These are phyloP conservation scores for Archaeoteleia sp. DNA, from an alignment of 2,888 invertebrate species.

Conservation along the genomic window DNA sequence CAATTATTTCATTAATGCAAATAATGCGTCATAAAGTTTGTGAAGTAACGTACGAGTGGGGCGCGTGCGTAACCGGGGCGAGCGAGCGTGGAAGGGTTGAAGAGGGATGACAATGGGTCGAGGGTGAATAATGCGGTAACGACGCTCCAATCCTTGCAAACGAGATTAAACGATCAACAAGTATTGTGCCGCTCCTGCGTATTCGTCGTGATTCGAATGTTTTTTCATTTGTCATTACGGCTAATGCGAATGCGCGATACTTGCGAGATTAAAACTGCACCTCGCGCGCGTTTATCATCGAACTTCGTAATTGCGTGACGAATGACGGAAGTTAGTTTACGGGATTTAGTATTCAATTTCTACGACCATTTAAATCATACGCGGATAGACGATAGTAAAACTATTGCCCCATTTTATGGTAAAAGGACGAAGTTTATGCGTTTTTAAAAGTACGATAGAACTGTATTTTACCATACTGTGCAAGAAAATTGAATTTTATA, in stretches of 20 bases:
- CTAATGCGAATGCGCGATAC: constrained; percentile 24
- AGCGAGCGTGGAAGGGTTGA: constrained; percentile 34
- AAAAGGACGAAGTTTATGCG: no score
- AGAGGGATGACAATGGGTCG: constrained; percentile 43
- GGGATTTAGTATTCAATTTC: no score
- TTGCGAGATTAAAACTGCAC: constrained; percentile 17
- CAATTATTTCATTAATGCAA: constrained; percentile 43
- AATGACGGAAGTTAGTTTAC: constrained; percentile 23
- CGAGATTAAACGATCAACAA: constrained; percentile 55
- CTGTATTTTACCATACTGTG: no score
- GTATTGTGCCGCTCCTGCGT: constrained; percentile 28
- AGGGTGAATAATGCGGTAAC: constrained; percentile 54
- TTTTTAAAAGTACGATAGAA: no score
- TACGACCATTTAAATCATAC: no score
- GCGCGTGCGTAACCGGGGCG: not conserved
- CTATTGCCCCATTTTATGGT: no score
- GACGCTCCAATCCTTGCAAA: constrained; percentile 51
- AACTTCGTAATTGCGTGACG: constrained; percentile 34
- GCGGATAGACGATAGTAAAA: no score
- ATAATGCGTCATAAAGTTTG: constrained; percentile 28
- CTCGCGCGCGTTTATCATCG: not conserved
- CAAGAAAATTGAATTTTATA: no score
- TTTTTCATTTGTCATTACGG: constrained; percentile 31
- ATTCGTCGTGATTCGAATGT: constrained; percentile 34
- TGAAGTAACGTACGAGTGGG: constrained; percentile 17